phyloP scores from a whole-genome alignment of 2,888 invertebrate species.

The Caenorhabditis zanzibari region DNA sequence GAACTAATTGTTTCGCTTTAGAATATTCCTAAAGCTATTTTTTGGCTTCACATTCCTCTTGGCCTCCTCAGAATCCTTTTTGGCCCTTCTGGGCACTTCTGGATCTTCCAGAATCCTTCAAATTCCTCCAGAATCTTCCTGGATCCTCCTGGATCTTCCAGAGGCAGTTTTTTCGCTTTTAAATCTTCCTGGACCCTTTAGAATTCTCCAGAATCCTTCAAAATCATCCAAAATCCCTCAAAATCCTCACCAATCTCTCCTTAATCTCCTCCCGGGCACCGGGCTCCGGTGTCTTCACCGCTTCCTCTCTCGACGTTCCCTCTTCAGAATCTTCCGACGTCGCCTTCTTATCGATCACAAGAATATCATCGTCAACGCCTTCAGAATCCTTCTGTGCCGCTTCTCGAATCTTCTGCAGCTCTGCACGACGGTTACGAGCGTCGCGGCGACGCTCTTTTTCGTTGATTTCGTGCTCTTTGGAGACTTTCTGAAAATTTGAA shows the following conservation, averaged over 20 bases:
- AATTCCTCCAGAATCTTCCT: too few relatives aligned
- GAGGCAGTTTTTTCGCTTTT: too few relatives aligned
- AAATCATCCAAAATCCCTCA: too few relatives aligned
- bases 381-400: not conserved
- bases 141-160: too few relatives aligned
- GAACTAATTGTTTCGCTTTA: too few relatives aligned
- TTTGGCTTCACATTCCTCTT: too few relatives aligned
- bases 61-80: too few relatives aligned
- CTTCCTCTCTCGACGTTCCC: not conserved
- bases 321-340: not conserved
- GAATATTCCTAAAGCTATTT: too few relatives aligned
- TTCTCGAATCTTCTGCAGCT: not conserved
- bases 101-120: too few relatives aligned
- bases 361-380: not conserved
- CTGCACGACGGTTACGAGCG: not conserved
- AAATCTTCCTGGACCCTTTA: too few relatives aligned
- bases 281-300: not conserved
- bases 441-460: conserved; percentile 22
- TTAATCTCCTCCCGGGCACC: not conserved
- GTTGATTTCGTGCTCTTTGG: conserved; percentile 14
- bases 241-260: not conserved
- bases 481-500: conserved; percentile 33
- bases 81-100: too few relatives aligned
- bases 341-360: not conserved
- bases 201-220: too few relatives aligned